phyloP scores from a whole-genome alignment of 2,888 invertebrate genomes.

The Sarcophaga caerulescens region DNA sequence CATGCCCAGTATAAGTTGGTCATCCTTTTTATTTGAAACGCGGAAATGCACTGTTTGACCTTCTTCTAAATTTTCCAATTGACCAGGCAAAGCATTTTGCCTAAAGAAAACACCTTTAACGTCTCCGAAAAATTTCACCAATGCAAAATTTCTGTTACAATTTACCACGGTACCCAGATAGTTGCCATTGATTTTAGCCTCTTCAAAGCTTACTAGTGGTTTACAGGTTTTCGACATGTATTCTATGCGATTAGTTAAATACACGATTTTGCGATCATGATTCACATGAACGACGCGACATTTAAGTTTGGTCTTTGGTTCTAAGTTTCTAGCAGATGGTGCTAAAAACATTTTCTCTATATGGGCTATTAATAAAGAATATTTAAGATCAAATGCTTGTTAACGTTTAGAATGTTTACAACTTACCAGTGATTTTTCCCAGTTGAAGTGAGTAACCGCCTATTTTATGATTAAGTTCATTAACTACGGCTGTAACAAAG shows the following conservation, averaged over 20 bases:
- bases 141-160: constrained; percentile 72
- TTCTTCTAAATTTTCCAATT: constrained; percentile 70
- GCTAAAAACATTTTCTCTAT: constrained; percentile 84
- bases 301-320: constrained; percentile 83
- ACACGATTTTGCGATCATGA: constrained; percentile 81
- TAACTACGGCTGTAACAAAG: constrained; percentile 82
- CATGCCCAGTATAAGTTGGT: constrained; percentile 75
- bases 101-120: constrained; percentile 80
- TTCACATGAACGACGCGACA: constrained; percentile 84
- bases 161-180: constrained; percentile 79
- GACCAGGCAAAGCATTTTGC: constrained; percentile 69
- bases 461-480: constrained; percentile 80
- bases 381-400: constrained; percentile 23
- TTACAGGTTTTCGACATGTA: constrained; percentile 83
- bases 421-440: constrained; percentile 82
- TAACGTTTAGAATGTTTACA: background rate
- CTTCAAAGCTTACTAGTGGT: constrained; percentile 82
- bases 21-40: constrained; percentile 72
- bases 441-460: constrained; percentile 82
- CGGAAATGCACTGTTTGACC: constrained; percentile 79
- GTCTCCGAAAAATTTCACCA: constrained; percentile 80
- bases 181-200: constrained; percentile 82
- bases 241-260: constrained; percentile 86
- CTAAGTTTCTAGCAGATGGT: constrained; percentile 82
- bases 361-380: constrained; percentile 79